Percentiles rank a stretch among this genome's conserved stretches.
These are phyloP conservation scores for Chalcosyrphus nemorum DNA, from an alignment of 2,888 invertebrate genomes.

Conservation along the genomic window DNA sequence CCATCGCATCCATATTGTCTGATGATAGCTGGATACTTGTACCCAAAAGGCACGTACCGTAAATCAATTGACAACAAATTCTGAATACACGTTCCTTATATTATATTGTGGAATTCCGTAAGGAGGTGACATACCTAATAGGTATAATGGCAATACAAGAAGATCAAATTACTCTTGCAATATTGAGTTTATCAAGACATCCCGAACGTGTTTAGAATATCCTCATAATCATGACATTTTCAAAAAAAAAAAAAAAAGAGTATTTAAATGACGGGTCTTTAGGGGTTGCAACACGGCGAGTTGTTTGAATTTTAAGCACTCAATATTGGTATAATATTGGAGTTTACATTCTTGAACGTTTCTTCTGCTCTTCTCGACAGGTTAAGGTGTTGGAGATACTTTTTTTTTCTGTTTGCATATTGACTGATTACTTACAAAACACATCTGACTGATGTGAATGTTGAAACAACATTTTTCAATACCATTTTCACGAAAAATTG, in stretches of 20 bases:
- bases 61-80: conserved; percentile 57
- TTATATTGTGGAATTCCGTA: conserved; percentile 44
- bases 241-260: conserved; percentile 51
- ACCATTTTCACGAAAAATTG: neutral
- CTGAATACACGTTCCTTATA: conserved; percentile 38
- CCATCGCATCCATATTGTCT: neutral
- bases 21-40: neutral
- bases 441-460: neutral
- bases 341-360: conserved; percentile 67
- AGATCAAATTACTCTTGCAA: conserved; percentile 71
- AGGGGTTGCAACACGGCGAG: conserved; percentile 47
- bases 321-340: conserved; percentile 59
- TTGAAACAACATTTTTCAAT: neutral
- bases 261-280: conserved; percentile 54
- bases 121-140: conserved; percentile 55
- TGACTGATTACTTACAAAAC: neutral
- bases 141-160: conserved; percentile 63
- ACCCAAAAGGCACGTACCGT: conserved; percentile 38
- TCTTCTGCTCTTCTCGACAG: too few species aligned
- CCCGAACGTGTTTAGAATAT: conserved; percentile 67
- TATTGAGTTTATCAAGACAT: conserved; percentile 71
- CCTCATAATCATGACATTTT: conserved; percentile 59
- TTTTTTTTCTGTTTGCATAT: neutral
- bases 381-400: neutral
- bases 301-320: conserved; percentile 65